Evolutionary conservation across 1,140 invertebrate genomes (phyloP).

Genomic region (Rhynchophorus ferrugineus): DNA sequence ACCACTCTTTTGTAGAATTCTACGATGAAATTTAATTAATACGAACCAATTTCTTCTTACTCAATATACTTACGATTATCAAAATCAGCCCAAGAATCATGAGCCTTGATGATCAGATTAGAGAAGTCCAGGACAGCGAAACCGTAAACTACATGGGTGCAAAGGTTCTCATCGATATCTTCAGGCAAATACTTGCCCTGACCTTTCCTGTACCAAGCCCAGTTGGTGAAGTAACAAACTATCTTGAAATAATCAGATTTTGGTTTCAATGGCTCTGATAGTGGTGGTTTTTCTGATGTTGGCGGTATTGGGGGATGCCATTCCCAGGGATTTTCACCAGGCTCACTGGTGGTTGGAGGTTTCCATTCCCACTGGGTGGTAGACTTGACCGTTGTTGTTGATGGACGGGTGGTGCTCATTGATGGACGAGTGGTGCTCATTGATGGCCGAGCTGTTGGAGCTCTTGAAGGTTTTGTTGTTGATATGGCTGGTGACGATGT

Average conservation of each 20-base stretch:
- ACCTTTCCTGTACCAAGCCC: conserved; percentile 86
- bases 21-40: conserved; percentile 35
- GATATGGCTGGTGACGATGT: no score
- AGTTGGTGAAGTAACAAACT: conserved; percentile 90
- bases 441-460: background rate
- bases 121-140: conserved; percentile 80
- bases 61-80: conserved; percentile 61
- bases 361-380: conserved; percentile 22
- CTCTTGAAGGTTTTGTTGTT: conserved; percentile 8
- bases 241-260: conserved; percentile 54
- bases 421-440: conserved; percentile 1
- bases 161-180: conserved; percentile 76
- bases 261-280: conserved; percentile 32
- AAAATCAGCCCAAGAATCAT: conserved; percentile 83
- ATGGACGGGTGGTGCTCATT: conserved; percentile 8
- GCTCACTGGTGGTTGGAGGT: conserved; percentile 23
- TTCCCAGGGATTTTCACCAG: conserved; percentile 25
- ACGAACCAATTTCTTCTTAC: background rate
- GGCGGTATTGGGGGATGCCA: conserved; percentile 32
- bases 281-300: conserved; percentile 29
- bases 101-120: conserved; percentile 67
- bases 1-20: conserved; percentile 78
- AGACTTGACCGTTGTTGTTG: conserved; percentile 1
- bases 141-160: conserved; percentile 87
- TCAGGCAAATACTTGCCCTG: conserved; percentile 74